phyloP scores from a whole-genome alignment of 1,140 invertebrate genomes.

The Ericerus pela region DNA sequence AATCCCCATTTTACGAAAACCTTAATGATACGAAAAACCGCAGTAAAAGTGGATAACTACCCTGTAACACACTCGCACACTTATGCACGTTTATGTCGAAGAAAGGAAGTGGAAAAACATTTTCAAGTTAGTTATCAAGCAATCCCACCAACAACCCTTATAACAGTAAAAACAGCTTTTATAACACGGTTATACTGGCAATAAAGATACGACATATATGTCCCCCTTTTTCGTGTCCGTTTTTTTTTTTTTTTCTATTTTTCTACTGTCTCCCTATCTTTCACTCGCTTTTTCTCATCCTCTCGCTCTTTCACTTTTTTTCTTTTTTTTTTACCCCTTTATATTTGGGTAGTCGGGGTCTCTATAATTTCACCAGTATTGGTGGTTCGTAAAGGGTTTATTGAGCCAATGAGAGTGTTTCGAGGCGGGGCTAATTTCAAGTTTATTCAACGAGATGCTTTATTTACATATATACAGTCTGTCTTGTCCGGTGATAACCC shows the following conservation, averaged over 20 bases:
- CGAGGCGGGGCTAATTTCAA: constrained; percentile 7
- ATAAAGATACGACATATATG: constrained; percentile 11
- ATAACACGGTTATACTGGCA: neutral
- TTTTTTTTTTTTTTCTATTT: too few relatives aligned
- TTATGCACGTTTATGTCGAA: too few relatives aligned
- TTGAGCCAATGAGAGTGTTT: constrained; percentile 5
- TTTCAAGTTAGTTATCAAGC: constrained; percentile 10
- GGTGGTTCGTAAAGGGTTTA: neutral
- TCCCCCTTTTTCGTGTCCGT: constrained; percentile 5
- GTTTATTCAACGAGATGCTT: constrained; percentile 10
- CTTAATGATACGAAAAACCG: too few relatives aligned
- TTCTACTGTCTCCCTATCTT: too few relatives aligned
- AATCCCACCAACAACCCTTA: neutral
- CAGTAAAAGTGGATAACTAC: too few relatives aligned
- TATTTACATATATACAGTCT: constrained; percentile 8
- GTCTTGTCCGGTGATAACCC: constrained; percentile 6
- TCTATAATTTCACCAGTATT: constrained; percentile 6
- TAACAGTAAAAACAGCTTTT: neutral
- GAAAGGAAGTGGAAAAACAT: too few relatives aligned
- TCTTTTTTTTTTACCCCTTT: too few relatives aligned
- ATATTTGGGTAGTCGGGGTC: too few relatives aligned
- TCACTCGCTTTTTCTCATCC: too few relatives aligned
- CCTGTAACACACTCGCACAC: too few relatives aligned
- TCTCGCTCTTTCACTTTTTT: too few relatives aligned
- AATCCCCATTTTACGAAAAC: too few relatives aligned